These are phyloP conservation scores for Euglossa dilemma DNA, from an alignment of 1,140 invertebrate species.

Conservation along the genomic window DNA sequence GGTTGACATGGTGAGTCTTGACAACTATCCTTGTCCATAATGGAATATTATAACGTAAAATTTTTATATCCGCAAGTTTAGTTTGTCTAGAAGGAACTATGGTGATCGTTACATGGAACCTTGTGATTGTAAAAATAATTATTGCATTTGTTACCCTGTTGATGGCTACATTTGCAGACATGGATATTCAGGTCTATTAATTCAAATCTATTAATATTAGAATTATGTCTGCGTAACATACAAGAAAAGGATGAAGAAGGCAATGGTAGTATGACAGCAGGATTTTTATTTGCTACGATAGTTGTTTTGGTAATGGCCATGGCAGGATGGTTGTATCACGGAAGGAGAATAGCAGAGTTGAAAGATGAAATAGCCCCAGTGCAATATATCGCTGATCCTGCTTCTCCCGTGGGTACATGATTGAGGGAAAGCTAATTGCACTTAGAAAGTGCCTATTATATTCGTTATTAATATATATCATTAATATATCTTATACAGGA, in stretches of 20 bases:
- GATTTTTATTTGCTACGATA: too few species aligned
- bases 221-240: too few species aligned
- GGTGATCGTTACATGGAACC: conserved; percentile 93
- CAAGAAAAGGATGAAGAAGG: too few species aligned
- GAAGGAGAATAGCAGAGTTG: too few species aligned
- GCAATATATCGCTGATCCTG: too few species aligned
- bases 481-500: conserved; percentile 81
- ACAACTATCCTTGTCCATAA: conserved; percentile 88
- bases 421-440: background rate
- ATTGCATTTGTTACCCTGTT: conserved; percentile 90
- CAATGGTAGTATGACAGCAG: too few species aligned
- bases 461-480: background rate
- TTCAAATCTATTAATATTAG: background rate
- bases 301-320: too few species aligned
- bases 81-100: conserved; percentile 95
- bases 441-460: too few species aligned
- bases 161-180: conserved; percentile 91
- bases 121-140: conserved; percentile 89
- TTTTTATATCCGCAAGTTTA: conserved; percentile 76
- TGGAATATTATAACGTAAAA: background rate
- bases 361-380: too few species aligned
- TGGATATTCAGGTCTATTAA: conserved; percentile 86
- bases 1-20: conserved; percentile 93
- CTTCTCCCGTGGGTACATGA: conserved; percentile 84
- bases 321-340: too few species aligned